A percentile compares a stretch with the other conserved stretches of the same genome.
Evolutionary conservation across 53 echinoderm and acorn worm genomes (phyloP).

Genomic region (Echinometra lucunter): DNA sequence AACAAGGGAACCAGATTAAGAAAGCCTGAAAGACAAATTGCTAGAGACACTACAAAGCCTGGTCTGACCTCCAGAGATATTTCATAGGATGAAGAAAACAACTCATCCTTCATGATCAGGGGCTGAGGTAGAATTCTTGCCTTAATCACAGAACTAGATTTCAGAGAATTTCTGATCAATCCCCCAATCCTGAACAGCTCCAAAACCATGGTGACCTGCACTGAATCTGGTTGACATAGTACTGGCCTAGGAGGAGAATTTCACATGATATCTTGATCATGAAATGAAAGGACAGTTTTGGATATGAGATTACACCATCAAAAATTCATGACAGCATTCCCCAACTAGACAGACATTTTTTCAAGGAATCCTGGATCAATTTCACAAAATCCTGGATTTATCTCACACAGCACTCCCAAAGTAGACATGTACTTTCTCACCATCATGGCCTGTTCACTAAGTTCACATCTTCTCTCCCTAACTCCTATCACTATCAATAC

Average conservation of each 20-base stretch:
- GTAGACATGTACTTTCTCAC: background rate
- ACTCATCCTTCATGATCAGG: background rate
- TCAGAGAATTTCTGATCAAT: slow-evolving; percentile 32
- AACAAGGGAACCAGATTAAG: slow-evolving; percentile 22
- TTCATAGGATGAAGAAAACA: slow-evolving; percentile 5
- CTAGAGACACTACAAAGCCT: slow-evolving; percentile 25
- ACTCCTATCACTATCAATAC: background rate
- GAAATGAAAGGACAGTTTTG: background rate
- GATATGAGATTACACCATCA: background rate
- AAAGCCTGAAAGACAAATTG: slow-evolving; percentile 48
- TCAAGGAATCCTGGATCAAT: too few species aligned
- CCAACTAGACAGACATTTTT: background rate
- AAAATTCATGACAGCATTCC: background rate
- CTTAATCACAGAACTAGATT: slow-evolving; percentile 25
- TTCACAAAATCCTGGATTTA: too few species aligned
- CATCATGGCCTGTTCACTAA: background rate
- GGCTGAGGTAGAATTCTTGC: background rate
- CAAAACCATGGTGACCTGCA: background rate
- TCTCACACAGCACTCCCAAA: too few species aligned
- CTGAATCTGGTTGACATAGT: too few species aligned
- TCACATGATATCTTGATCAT: background rate
- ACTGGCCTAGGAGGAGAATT: background rate
- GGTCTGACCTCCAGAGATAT: slow-evolving; percentile 15
- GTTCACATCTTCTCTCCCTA: background rate
- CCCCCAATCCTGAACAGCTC: background rate